These are phyloP conservation scores for Metopolophium dirhodum DNA, from an alignment of 1,140 invertebrate species.

Conservation along the genomic window DNA sequence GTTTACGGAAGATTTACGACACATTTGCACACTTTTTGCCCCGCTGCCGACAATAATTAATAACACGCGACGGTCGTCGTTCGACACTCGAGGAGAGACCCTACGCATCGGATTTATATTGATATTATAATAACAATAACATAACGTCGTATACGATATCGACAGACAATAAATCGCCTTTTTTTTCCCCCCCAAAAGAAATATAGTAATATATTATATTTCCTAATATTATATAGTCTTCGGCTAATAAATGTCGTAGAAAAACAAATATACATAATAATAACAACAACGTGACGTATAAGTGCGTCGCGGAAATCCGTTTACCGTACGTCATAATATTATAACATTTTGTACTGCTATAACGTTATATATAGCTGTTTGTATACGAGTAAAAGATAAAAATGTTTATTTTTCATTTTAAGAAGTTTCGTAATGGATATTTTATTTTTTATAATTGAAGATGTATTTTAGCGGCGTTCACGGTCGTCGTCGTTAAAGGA, in stretches of 20 bases:
- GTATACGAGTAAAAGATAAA: not conserved
- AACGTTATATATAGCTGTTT: not conserved
- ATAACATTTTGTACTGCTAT: not conserved
- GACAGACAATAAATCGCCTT: not conserved
- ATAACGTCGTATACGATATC: not conserved
- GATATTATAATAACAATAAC: too few relatives aligned
- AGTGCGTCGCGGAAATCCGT: not conserved
- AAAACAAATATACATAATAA: too few relatives aligned
- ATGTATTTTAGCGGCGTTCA: not conserved
- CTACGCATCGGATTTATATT: too few relatives aligned
- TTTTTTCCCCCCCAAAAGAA: not conserved
- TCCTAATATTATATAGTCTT: not conserved
- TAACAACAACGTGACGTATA: not conserved
- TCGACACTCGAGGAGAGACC: not conserved
- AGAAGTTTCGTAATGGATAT: not conserved
- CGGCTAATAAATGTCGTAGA: not conserved
- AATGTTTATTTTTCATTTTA: not conserved
- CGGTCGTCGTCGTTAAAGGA: not conserved
- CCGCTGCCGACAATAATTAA: not conserved
- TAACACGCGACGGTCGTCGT: not conserved
- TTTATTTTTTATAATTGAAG: slow-evolving; percentile 15
- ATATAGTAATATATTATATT: not conserved
- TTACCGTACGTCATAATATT: not conserved
- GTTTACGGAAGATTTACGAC: slow-evolving; percentile 15
- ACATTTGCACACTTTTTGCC: not conserved